phyloP scores from a whole-genome alignment of 2,888 invertebrate genomes.

The Parasteatoda lunata region DNA sequence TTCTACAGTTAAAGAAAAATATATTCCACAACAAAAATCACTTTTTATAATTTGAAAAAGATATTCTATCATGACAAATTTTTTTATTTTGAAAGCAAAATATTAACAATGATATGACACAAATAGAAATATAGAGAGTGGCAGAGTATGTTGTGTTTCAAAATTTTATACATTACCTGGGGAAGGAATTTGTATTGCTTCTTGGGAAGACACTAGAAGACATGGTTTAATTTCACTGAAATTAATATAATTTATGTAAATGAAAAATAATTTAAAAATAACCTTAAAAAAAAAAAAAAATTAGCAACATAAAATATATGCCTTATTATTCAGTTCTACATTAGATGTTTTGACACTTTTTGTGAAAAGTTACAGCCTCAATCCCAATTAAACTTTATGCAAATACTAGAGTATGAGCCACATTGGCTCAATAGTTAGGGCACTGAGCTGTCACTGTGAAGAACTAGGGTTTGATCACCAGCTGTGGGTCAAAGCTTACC shows the following conservation, averaged over 20 bases:
- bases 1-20: too few species aligned
- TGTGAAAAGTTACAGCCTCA: too few species aligned
- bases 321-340: neutral
- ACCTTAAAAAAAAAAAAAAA: neutral
- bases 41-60: too few species aligned
- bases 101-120: neutral
- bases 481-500: too few species aligned
- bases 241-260: neutral
- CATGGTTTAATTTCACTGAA: conserved; percentile 64
- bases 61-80: too few species aligned
- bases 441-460: too few species aligned
- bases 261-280: neutral
- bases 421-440: too few species aligned
- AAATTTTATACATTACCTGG: conserved; percentile 33
- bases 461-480: too few species aligned
- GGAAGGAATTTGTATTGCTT: conserved; percentile 63
- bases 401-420: too few species aligned
- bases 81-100: conserved; percentile 54
- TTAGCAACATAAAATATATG: neutral
- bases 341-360: too few species aligned
- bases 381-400: too few species aligned
- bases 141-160: neutral
- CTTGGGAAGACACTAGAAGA: conserved; percentile 63
- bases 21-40: too few species aligned
- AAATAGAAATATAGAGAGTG: neutral